phyloP scores from a whole-genome alignment of 2,888 invertebrate species.

The Drosophila ustulata region DNA sequence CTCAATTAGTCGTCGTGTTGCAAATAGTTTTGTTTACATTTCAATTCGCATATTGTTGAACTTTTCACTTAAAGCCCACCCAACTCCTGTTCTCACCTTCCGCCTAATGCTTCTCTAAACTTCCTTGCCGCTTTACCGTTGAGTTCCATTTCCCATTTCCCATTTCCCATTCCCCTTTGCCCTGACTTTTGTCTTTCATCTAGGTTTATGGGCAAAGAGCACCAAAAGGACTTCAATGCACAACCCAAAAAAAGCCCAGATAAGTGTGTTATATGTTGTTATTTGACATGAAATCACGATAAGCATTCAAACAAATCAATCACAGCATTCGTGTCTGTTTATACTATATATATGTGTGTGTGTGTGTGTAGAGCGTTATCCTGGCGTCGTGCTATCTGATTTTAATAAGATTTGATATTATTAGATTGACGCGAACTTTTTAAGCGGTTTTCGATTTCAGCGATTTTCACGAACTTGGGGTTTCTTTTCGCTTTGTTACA shows the following conservation, averaged over 20 bases:
- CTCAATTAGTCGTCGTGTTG: too few species aligned
- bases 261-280: conserved; percentile 24
- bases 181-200: conserved; percentile 1
- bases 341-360: not conserved
- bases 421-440: conserved; percentile 57
- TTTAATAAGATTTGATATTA: conserved; percentile 58
- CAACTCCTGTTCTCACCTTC: too few species aligned
- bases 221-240: conserved; percentile 11
- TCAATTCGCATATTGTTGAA: too few species aligned
- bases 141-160: too few species aligned
- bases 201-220: conserved; percentile 2
- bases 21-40: too few species aligned
- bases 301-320: conserved; percentile 33
- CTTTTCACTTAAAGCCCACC: too few species aligned
- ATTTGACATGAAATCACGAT: conserved; percentile 27
- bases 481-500: conserved; percentile 15
- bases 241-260: conserved; percentile 1
- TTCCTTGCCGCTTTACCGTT: not conserved
- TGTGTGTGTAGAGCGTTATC: conserved; percentile 17
- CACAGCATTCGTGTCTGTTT: conserved; percentile 16
- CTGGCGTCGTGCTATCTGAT: conserved; percentile 45
- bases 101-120: too few species aligned
- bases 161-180: not conserved
- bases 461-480: conserved; percentile 38
- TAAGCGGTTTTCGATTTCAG: conserved; percentile 62